Conservation (phyloP, 2,113 vertebrate genomes). For the Cyanoderma ruficeps region DNA sequence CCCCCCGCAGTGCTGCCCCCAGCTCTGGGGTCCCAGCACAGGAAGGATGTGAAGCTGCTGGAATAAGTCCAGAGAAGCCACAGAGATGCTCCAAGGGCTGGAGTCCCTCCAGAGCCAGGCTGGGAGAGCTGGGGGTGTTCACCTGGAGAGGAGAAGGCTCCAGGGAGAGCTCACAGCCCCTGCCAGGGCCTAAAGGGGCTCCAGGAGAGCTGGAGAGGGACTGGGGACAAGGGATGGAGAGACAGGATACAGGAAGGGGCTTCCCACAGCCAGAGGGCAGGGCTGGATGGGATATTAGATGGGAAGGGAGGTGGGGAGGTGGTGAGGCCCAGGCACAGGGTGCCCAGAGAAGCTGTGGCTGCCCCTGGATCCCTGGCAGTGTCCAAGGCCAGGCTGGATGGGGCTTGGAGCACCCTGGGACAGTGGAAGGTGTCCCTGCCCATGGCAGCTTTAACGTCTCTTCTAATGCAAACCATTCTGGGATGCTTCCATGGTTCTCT, state of each 20-base stretch:
- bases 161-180: neutral
- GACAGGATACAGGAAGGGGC: neutral
- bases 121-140: neutral
- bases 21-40: neutral
- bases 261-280: neutral
- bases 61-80: rapidly evolving
- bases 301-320: neutral
- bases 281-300: rapidly evolving
- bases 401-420: neutral
- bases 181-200: neutral
- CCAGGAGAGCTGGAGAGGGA: neutral
- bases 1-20: rapidly evolving
- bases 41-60: rapidly evolving
- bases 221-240: neutral
- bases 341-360: neutral
- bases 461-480: neutral
- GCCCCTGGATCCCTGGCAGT: neutral
- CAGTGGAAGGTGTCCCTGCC: neutral
- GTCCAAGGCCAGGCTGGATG: rapidly evolving
- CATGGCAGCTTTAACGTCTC: neutral
- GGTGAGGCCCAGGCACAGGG: rapidly evolving
- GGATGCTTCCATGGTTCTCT: neutral
- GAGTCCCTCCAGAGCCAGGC: neutral
- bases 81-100: neutral
- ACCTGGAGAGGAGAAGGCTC: neutral